Percentiles rank a stretch among this genome's conserved stretches.
Conservation (phyloP, 2,888 invertebrate species). For the Drosophila engyochracea region DNA sequence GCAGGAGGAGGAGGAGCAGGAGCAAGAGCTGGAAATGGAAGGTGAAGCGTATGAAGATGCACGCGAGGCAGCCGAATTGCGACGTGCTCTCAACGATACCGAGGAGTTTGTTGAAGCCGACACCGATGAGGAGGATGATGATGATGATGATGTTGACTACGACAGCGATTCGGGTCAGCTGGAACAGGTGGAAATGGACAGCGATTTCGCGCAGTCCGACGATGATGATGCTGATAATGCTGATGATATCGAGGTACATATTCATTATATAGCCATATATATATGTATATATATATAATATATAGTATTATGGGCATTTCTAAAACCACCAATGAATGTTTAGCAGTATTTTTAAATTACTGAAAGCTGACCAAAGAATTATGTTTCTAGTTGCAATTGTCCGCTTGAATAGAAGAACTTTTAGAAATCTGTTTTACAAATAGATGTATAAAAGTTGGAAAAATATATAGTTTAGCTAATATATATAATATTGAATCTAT, state of each 20-base stretch:
- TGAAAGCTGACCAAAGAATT: not conserved
- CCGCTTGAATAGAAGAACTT: not conserved
- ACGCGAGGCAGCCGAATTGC: constrained; percentile 80
- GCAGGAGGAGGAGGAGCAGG: constrained; percentile 87
- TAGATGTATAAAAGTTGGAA: not conserved
- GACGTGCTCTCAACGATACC: constrained; percentile 86
- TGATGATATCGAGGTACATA: constrained; percentile 91
- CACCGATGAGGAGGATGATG: constrained; percentile 81
- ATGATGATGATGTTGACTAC: constrained; percentile 83
- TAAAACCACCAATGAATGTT: too few species aligned
- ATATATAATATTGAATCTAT: too few species aligned
- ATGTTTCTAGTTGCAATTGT: not conserved
- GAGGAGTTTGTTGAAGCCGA: constrained; percentile 85
- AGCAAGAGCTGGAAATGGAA: constrained; percentile 86
- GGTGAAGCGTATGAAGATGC: constrained; percentile 87
- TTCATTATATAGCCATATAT: not conserved
- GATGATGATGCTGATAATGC: constrained; percentile 86
- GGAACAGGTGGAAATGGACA: constrained; percentile 88
- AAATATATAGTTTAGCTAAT: not conserved
- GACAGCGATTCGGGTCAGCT: constrained; percentile 90
- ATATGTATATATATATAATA: too few species aligned
- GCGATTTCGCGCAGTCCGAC: constrained; percentile 90
- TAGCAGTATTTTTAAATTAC: too few species aligned
- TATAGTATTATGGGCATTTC: not conserved
- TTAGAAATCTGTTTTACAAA: not conserved